Conservation (phyloP, 2,113 vertebrate species). For the Cynoglossus semilaevis region DNA sequence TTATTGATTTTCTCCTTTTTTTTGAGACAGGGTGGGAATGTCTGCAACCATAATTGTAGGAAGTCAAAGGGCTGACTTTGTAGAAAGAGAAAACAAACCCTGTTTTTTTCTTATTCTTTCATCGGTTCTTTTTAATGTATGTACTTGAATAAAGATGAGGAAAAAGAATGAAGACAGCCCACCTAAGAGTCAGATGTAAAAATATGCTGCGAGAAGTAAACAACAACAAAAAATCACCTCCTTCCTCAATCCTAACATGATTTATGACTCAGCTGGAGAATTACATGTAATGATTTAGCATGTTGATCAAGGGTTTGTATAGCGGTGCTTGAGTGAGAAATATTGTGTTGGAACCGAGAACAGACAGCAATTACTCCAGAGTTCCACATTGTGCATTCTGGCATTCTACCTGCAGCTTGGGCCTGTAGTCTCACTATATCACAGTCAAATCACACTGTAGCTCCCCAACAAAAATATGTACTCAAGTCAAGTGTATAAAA, state of each 20-base stretch:
- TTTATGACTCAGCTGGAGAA: conserved; percentile 60
- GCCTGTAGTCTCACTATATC: conserved; percentile 32
- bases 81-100: conserved; percentile 7
- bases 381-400: conserved; percentile 49
- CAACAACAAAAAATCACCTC: conserved; percentile 18
- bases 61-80: conserved; percentile 39
- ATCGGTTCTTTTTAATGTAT: conserved; percentile 45
- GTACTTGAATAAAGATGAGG: conserved; percentile 59
- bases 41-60: conserved; percentile 50
- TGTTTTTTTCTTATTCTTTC: conserved; percentile 24
- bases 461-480: no score
- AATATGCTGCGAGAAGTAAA: conserved; percentile 21
- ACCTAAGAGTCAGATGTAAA: conserved; percentile 35
- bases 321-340: conserved; percentile 48
- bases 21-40: conserved; percentile 22
- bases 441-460: conserved; percentile 17
- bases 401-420: conserved; percentile 27
- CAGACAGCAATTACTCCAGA: conserved; percentile 60
- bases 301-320: conserved; percentile 66
- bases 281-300: conserved; percentile 66
- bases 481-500: no score
- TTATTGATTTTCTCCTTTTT: conserved; percentile 62
- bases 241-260: conserved; percentile 44
- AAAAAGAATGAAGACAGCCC: conserved; percentile 17
- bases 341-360: conserved; percentile 52